Conservation (phyloP, 1,140 invertebrate genomes). For the Brachionus sp. region DNA sequence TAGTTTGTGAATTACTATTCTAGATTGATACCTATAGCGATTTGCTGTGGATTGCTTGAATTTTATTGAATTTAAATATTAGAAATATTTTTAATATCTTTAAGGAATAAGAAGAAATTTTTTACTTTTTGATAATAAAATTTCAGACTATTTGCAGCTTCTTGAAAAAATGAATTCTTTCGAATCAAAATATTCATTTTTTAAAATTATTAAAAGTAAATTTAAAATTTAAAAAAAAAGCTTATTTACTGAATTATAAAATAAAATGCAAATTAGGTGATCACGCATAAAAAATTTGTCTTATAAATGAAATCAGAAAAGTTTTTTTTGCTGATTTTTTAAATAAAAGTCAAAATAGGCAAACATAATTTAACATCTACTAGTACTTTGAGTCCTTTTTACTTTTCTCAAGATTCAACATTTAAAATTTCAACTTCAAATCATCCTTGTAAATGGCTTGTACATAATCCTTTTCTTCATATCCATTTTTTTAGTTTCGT, state of each 20-base stretch:
- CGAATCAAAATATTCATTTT: constrained; percentile 35
- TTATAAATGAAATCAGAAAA: too few relatives aligned
- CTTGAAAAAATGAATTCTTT: background rate
- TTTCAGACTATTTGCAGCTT: background rate
- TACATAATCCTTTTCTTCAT: too few relatives aligned
- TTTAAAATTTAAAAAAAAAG: constrained; percentile 6
- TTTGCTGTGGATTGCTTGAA: background rate
- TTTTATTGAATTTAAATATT: background rate
- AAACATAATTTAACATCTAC: too few relatives aligned
- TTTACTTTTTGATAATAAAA: constrained; percentile 33
- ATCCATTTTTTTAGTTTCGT: too few relatives aligned
- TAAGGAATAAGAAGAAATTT: too few relatives aligned
- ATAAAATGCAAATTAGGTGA: background rate
- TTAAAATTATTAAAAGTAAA: background rate
- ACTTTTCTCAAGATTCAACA: too few relatives aligned
- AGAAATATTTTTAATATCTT: background rate
- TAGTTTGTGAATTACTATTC: background rate
- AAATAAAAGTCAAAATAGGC: too few relatives aligned
- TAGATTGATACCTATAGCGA: constrained; percentile 1
- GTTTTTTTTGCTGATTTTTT: too few relatives aligned
- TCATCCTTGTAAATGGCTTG: too few relatives aligned
- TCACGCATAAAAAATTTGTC: background rate
- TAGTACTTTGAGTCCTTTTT: too few relatives aligned
- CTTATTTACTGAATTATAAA: background rate
- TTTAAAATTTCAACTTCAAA: too few relatives aligned